Base-by-base conservation (phyloP, 2,113 vertebrate species). In the Bolborhynchus lineola region DNA sequence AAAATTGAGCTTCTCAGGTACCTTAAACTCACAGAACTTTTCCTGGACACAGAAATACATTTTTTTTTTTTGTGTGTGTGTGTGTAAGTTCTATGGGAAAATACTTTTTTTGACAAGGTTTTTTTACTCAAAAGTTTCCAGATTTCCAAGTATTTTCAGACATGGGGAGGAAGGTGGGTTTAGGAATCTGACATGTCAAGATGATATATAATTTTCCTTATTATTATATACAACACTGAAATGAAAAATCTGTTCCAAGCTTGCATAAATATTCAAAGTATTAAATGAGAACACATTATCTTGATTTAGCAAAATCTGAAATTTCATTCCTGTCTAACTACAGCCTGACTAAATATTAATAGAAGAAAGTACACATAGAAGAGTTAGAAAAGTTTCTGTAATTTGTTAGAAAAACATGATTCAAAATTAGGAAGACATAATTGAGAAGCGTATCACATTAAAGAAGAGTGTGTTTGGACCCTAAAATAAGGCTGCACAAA, bases 121-220 rank as follows among this genome's bases (percentile, higher is more conserved):
- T 92, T 79, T 76, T 18, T 1, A 62, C 59, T 93, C 31, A 49
- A 59, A 69, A 11, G 13, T 44, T 87, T 97, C 70, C 87, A 95
- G 87, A 92, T 85, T 92, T 91, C 81, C 81, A 91, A 33, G 37
- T 24, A 29, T 89, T 95, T 93, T 82, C 57, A 92, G 77, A 50
- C 62, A 77, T 23, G 35, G 20, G 26, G 42, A 95, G 31, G 37
- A 76, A 76, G 37, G 65, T 29, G 11, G 1, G 4, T 87, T 91
- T 75, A 95, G 67, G 84, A 95, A 89, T 92, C 44, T 70, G 63
- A 87, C 87, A 85, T 24, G 31, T 82, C 75, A 80, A 59, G 82
- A 65, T 57, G 52, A 88, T 67, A 23, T 47, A 90, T 77, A 10
- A 31, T 62, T 87, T 85, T 95, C 85, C 17, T 80, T 93, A 63